Evolutionary conservation across 2,888 invertebrate genomes (phyloP), one percentile per base, ranked within the genome.

Genomic region (Harpagoxenus sublaevis): DNA sequence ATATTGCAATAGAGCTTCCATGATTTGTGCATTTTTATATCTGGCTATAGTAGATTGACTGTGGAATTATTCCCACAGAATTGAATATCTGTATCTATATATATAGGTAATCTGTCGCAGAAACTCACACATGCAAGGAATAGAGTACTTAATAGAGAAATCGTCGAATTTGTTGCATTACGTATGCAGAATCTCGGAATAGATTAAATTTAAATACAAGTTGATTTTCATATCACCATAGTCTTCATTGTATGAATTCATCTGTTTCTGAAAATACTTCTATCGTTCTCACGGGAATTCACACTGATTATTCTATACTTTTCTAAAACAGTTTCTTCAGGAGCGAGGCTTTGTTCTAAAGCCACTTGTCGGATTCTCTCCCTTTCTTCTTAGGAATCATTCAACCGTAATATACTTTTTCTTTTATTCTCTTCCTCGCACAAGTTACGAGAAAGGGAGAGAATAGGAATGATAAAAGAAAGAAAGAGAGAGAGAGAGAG

Each of bases 351-450:
- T 88, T 75, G 73, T 74, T 53, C 79, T 85, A 83, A 88, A 89
- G 88, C 89, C 89, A 86, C 89, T 89, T 89, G 85, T 89, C 85
- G 87, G 88, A 89, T 89, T 89, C 88, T 82, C 83, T 85, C 84
- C 66, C 65, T 68, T 77, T 77, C 74, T 77, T 65, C 73, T 35
- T 62, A 28, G 31, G 55, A 57, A 70, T 73, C 75, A 23, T 60
- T 84, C 60, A 15, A 62, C 3, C 51, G 51, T 70, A 51, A 51
- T 53, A 51, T 35, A 51, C 28, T 81, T 35, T 71, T 57, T 15
- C 35, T 23, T 12, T 62, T 23, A 31, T 74, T 73, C 57, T 77
- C 48, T 73, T 55, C 51, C 39, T 82, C 35, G 84, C 23, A 48
- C 23, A 18, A 70, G 35, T 53, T 60, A 51, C 55, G 70, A 75